Conservation (phyloP, 2,797 vertebrate genomes). For the Rhinatrema bivittatum region DNA sequence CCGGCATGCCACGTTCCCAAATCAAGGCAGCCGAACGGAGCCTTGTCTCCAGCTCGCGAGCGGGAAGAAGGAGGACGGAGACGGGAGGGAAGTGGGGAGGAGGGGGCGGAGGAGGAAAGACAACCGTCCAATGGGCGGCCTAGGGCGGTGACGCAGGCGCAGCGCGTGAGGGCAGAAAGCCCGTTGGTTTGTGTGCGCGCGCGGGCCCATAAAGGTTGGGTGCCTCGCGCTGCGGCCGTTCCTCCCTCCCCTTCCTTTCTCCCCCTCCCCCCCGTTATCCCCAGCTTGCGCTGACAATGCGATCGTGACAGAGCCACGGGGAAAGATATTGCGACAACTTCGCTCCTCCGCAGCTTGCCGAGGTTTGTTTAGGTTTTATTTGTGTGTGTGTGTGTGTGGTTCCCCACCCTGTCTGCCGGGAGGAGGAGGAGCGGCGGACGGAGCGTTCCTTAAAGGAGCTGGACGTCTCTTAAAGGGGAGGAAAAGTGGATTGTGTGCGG, state of each 20-base stretch:
- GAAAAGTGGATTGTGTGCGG: neutral
- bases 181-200: constrained; percentile 75
- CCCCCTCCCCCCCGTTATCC: constrained; percentile 12
- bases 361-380: neutral
- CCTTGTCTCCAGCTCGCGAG: too few species aligned
- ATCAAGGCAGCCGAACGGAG: too few species aligned
- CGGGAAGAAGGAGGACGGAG: constrained; percentile 1
- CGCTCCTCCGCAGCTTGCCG: neutral
- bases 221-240: constrained; percentile 66
- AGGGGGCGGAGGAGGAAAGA: neutral
- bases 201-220: constrained; percentile 86
- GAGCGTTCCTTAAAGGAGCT: constrained; percentile 5
- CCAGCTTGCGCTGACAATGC: constrained; percentile 15
- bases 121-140: neutral
- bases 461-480: neutral
- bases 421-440: neutral
- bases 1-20: too few species aligned
- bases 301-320: constrained; percentile 2
- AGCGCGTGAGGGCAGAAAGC: neutral
- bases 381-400: too few species aligned
- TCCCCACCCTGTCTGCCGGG: neutral
- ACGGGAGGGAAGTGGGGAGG: constrained; percentile 11
- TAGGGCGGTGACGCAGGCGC: too few species aligned
- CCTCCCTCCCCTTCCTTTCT: neutral
- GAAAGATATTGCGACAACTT: neutral